Evolutionary conservation across 2,113 vertebrate species (phyloP), one percentile per base, ranked within the genome.

Genomic region (Centropus bengalensis): DNA sequence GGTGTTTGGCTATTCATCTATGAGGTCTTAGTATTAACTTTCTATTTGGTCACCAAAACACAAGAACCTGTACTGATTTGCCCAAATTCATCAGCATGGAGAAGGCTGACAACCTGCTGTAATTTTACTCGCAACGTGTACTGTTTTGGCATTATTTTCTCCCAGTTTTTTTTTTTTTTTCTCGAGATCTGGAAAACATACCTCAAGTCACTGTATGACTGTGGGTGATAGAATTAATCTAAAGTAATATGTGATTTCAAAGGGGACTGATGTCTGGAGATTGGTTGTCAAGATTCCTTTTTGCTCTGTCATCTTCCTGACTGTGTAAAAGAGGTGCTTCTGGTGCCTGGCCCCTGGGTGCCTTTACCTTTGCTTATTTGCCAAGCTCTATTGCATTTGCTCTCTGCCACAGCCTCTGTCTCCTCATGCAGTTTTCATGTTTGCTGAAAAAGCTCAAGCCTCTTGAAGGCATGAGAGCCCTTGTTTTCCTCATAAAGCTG

Each of bases 231-330:
- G 82, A 67, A 59, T 67, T 88, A 86, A 76, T 88, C 6, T 60
- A 81, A 90, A 17, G 47, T 62, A 91, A 47, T 80, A 15, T 12
- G 42, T 69, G 89, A 55, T 85, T 94, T 88, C 49, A 26, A 62
- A 83, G 67, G 51, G 89, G 63, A 47, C 45, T 63, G 64, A 82
- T 67, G 75, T 85, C 78, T 94, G 78, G 82, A 88, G 85, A 95
- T 80, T 0, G 0, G 80, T 75, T 70, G 71, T 70, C 63, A 55
- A 82, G 84, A 80, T 89, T 94, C 70, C 26, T 47, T 94, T 96
- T 51, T 80, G 88, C 88, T 66, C 79, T 63, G 63, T 93, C 79
- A 91, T 86, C 26, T 42, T 63, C 30, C 60, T 85, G 67, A 74
- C 67, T 3, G 4, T 14, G 55, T 67, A 20, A 30, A 36, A 5